A percentile compares a stretch with the other conserved stretches of the same genome.
phyloP scores from a whole-genome alignment of 2,797 vertebrate genomes.

The Harpagifer antarcticus region DNA sequence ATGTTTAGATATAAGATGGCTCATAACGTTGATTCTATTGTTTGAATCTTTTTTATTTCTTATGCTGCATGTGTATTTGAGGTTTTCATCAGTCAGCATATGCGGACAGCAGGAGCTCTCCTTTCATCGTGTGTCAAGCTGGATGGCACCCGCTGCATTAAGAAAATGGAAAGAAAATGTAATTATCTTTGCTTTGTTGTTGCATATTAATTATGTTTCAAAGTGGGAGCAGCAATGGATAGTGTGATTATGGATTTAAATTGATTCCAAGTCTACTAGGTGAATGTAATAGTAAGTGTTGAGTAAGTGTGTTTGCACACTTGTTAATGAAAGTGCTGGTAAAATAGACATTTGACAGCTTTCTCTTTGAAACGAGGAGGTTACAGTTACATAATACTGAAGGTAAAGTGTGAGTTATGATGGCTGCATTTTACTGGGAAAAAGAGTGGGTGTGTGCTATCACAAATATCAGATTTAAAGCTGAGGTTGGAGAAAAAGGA shows the following conservation, averaged over 20 bases:
- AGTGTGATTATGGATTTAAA: constrained; percentile 55
- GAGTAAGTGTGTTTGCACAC: constrained; percentile 29
- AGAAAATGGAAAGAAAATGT: constrained; percentile 73
- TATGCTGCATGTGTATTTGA: constrained; percentile 9
- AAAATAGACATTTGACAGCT: constrained; percentile 13
- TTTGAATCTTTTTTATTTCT: constrained; percentile 6
- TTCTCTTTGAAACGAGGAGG: constrained; percentile 15
- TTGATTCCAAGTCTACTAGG: constrained; percentile 31
- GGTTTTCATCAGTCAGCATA: constrained; percentile 58
- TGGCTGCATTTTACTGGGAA: background rate
- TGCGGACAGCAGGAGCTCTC: constrained; percentile 44
- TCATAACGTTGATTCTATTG: constrained; percentile 3
- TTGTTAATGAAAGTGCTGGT: constrained; percentile 13
- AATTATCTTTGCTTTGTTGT: constrained; percentile 72
- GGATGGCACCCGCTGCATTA: constrained; percentile 54
- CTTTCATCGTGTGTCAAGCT: constrained; percentile 68
- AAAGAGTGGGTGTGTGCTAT: no score
- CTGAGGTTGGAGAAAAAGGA: background rate
- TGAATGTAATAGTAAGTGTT: constrained; percentile 24
- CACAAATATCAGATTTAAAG: background rate
- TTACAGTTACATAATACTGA: background rate
- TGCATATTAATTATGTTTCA: constrained; percentile 75
- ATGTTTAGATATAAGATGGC: constrained; percentile 17
- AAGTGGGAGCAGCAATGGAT: constrained; percentile 48
- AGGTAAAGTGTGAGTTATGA: background rate